Base-by-base conservation (phyloP, 37 sponge, comb jelly and placozoan genomes). In the Diacarnus erythraeanus region DNA sequence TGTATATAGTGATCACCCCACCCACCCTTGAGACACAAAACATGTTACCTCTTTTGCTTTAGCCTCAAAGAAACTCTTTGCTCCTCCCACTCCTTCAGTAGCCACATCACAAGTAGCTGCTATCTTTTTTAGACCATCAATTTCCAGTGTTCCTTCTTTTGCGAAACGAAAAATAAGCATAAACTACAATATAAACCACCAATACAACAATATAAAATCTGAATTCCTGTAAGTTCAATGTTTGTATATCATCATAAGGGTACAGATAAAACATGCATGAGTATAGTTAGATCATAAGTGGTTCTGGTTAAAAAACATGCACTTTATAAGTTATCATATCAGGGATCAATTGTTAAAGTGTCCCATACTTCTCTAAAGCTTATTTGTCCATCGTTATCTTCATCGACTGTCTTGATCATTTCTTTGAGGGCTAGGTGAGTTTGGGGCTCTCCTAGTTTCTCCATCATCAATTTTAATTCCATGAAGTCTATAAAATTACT, bases 401-500 rank as follows among this genome's bases (percentile, higher is more conserved):
- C 96, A 66, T 95, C 96, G 35, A 95, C 93, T 30, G 82, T 81
- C 68, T 91, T 92, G 64, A 95, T 92, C 93, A 95, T 95, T 23
- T 71, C 82, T 71, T 95, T 95, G 31, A 95, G 84, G 5, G 77
- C 87, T 25, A 92, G 65, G 74, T 95, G 96, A 21, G 96, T 95
- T 83, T 95, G 96, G 15, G 96, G 96, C 54, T 88, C 89, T 2
- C 96, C 96, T 22, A 95, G 70, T 72, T 95, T 95, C 81, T 95
- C 96, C 96, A 95, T 95, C 96, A 95, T 95, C 88, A 85, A 42
- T 78, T 95, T 95, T 22, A 95, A 86, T 70, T 95, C 96, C 90
- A 89, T 92, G 72, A 95, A 68, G 76, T 95, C 96, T 77, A 95
- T 89, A 66, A 93, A 95, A 27, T 78, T 68, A 60, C 81, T 93